Base-by-base conservation (phyloP, 1,140 invertebrate genomes). In the Lucilia sericata region DNA sequence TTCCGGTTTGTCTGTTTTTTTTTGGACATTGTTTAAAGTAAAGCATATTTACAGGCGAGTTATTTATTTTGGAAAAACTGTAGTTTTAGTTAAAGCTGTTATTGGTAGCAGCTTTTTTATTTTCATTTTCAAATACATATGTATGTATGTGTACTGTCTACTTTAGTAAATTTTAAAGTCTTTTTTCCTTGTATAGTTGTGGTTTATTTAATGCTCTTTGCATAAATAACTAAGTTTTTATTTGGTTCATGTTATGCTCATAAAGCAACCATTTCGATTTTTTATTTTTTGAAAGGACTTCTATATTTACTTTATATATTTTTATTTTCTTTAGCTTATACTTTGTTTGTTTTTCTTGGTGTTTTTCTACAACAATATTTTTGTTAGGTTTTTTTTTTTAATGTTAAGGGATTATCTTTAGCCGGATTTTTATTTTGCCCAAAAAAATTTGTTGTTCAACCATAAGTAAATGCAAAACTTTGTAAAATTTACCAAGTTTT, bases 401-500 rank as follows among this genome's bases (percentile, higher is more conserved):
- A 74, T 49, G 34, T 75, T 76, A 74, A 78, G 60, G 60, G 81
- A 82, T 82, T 82, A 82, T 82, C 60, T 82, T 65, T 36, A 70
- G 65, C 65, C 65, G 65, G 76, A 49, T 80, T 80, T 49, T 80
- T 80, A 7, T 25, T 49, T 2, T 80, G 47, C 34, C 0, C 7
- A 34, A 74, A 74, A 65, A 42, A 47, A 42, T 70, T 65, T 25
- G 14, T 30, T 36, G 12, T 60, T 60, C n/a, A 25, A 19, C 30
- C 0, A 34, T 74, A 82, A 84, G 70, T 82, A 82, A 84, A 82
- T 19, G 84, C 21, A 82, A 84, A 84, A 84, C 83, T 84, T 84
- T 86, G 84, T 86, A 86, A 87, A 88, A 86, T 86, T 86, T 86
- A 82, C 85, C 85, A 88, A 88, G 8, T 70, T 70, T 60, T 60